Evolutionary conservation across 37 sponge, comb jelly and placozoan genomes (phyloP), one percentile per base, ranked within the genome.

Genomic region (Theonella swinhoei): DNA sequence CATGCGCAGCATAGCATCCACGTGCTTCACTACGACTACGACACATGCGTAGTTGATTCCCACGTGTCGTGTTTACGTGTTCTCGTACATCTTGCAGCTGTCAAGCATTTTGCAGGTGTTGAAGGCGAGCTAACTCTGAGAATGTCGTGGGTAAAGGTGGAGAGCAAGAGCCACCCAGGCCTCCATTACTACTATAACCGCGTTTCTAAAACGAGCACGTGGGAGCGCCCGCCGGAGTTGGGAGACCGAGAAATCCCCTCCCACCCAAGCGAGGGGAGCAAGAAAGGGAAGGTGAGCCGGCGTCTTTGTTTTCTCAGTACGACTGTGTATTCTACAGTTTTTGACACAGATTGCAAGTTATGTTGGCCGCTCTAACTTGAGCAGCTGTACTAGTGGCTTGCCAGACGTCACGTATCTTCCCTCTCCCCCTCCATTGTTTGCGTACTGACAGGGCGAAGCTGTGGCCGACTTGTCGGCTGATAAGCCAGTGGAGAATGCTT

Each of bases 111-210:
- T 47, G 7, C 54, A 17, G 7, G 11, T 47, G 11, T 14, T 47
- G 72, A 38, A 32, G 11, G 72, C 7, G 39, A 37, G 22, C 39
- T 22, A 78, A 9, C 9, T n/a, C n/a, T n/a, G n/a, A n/a, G n/a
- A n/a, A n/a, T 32, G 36, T 77, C 58, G 9, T 90, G 91, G 91
- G 75, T 62, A 41, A 70, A 76, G 54, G 63, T 76, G 0, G 60
- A 69, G 62, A 80, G 81, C 37, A 80, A 38, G n/a, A 63, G 63
- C 25, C 36, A 39, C 5, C 80, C 86, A 4, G 81, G 81, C 4
- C 38, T 22, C 19, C 62, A 31, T 35, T 90, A 84, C 59, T 90
- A 80, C 71, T 90, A 41, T 78, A 90, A 90, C 43, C 28, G 58
- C 2, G 58, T 62, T 2, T 85, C 91, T 14, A 74, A 74, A 39